Conservation (phyloP, 2,113 vertebrate genomes). For the Hemichromis elongatus region DNA sequence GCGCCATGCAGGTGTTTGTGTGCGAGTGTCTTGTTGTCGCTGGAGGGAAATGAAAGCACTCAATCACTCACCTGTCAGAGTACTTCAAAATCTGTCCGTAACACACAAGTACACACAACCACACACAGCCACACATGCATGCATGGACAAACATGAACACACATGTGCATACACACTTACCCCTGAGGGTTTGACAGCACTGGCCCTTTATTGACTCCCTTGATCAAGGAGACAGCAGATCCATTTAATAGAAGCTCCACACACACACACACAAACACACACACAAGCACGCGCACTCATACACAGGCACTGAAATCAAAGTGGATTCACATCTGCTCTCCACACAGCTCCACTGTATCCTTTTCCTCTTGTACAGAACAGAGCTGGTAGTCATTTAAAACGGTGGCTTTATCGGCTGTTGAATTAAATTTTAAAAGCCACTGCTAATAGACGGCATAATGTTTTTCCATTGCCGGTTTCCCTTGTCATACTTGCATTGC, state of each 20-base stretch:
- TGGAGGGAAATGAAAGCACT: constrained; percentile 72
- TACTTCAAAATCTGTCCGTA: constrained; percentile 60
- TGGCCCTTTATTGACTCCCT: constrained; percentile 71
- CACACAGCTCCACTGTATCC: constrained; percentile 33
- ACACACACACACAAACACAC: background rate
- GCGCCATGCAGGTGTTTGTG: constrained; percentile 17
- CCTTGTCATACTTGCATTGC: background rate
- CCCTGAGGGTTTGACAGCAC: constrained; percentile 68
- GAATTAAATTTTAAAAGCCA: constrained; percentile 19
- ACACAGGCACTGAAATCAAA: constrained; percentile 51
- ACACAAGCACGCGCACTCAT: background rate
- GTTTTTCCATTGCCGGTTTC: constrained; percentile 1
- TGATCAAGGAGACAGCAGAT: constrained; percentile 75
- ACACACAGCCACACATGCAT: background rate
- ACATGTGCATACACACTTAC: constrained; percentile 46
- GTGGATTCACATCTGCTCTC: constrained; percentile 62
- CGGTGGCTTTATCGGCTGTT: background rate
- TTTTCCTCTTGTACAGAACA: constrained; percentile 18
- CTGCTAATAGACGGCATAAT: background rate
- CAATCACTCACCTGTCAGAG: constrained; percentile 73
- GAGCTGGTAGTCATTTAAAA: constrained; percentile 39
- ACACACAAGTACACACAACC: constrained; percentile 17
- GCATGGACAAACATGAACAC: constrained; percentile 18
- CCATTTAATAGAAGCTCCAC: constrained; percentile 67
- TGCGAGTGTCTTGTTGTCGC: constrained; percentile 52